A percentile compares a stretch with the other conserved stretches of the same genome.
Conservation (phyloP, 2,797 vertebrate genomes). For the Mionectes olivaceus region DNA sequence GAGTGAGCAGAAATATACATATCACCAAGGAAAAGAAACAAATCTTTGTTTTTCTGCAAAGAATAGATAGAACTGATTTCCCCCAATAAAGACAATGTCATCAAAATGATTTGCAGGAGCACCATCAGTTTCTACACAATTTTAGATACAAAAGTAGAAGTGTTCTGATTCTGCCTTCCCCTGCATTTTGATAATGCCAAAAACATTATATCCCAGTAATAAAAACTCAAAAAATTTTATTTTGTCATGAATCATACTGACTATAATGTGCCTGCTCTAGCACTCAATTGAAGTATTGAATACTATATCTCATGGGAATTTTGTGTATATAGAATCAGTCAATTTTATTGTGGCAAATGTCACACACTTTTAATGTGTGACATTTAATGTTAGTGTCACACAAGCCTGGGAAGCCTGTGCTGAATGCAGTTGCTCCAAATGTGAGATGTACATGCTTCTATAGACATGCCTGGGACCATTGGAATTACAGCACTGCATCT, state of each 20-base stretch:
- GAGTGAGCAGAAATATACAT: neutral
- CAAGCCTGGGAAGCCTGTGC: neutral
- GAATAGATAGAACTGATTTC: constrained; percentile 1
- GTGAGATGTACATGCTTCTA: neutral
- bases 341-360: constrained; percentile 7
- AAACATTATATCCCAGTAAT: constrained; percentile 21
- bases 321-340: constrained; percentile 20
- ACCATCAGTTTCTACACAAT: constrained; percentile 14
- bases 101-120: constrained; percentile 44
- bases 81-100: constrained; percentile 32
- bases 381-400: neutral
- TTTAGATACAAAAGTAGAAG: constrained; percentile 24
- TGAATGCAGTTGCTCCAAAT: neutral
- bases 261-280: neutral
- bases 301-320: neutral
- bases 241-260: constrained; percentile 43
- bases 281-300: neutral
- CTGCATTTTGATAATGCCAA: constrained; percentile 47
- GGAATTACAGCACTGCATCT: neutral
- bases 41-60: constrained; percentile 24
- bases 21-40: constrained; percentile 17
- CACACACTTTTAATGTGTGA: neutral
- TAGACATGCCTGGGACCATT: neutral
- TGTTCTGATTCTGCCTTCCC: constrained; percentile 11
- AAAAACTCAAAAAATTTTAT: constrained; percentile 20